Base-by-base conservation (phyloP, 2,797 vertebrate genomes). In the Odontamblyopus rebecca region DNA sequence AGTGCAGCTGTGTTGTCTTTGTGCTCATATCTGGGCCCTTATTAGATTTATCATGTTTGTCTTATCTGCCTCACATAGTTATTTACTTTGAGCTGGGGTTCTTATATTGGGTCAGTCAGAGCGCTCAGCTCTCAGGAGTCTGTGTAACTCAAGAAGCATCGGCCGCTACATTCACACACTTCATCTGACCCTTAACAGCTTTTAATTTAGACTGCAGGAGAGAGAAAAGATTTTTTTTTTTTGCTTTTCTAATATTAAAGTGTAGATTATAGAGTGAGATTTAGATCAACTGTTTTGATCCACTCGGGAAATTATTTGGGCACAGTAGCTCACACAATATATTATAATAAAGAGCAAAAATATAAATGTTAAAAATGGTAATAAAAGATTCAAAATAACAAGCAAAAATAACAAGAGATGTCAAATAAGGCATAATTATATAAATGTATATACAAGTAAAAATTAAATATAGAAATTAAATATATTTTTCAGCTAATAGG, bases 31-130 rank as follows among this genome's bases (percentile, higher is more conserved):
- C 82, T 67, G 70, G 83, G 74, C 73, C 67, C 72, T 89, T 93
- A 92, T 92, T 91, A 88, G 78, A 92, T 92, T 88, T 71, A 87
- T 90, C 89, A 84, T 91, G 92, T 92, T 91, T 92, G 84, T 90
- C 88, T 91, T 91, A 88, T 91, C 84, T 80, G 84, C 82, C 83
- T 87, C 65, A 74, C 67, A 65, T 70, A 82, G 78, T 91, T 92
- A 88, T 89, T 92, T 90, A 92, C 84, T 86, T 93, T 91, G 81
- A 73, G 78, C 80, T 81, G 76, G 81, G 86, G 86, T 85, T 70
- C 79, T 74, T 80, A 84, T 89, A 85, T 89, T 78, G 84, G 81
- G 76, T 87, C 82, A 79, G 85, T 90, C 87, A 87, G 41, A 41
- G 76, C 76, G 79, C 60, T 82, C 86, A 79, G 72, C 79, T 84